Base-by-base conservation (phyloP, 1,140 invertebrate species). In the Tetranychus urticae region DNA sequence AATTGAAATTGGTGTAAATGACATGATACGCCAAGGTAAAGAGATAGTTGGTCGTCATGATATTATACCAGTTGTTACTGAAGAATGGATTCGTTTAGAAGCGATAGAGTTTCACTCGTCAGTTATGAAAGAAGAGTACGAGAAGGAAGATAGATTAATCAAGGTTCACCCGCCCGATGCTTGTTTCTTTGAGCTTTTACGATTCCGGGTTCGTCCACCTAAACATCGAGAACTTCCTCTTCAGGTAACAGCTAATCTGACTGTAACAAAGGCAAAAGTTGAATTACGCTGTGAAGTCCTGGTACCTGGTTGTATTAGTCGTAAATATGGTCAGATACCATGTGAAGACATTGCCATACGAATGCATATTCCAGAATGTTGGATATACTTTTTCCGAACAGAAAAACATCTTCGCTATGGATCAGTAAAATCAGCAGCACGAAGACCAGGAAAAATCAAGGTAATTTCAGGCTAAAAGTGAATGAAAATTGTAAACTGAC, bases 31-130 rank as follows among this genome's bases (percentile, higher is more conserved):
- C 8, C 89, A 97, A 75, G 96, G 96, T 8, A 90, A 90, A 75
- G 96, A 99, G 78, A 90, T 99, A 14, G 96, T 99, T 0, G 91
- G 96, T 0, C 77, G 96, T 23, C 90, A 97, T 72, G 96, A 99
- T 73, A 99, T 99, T 69, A 93, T 99, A 68, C 94, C 94, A 8
- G 92, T 98, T 39, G 88, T 90, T 61, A 98, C 96, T 0, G 96
- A 99, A 74, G 90, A 98, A 74, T 99, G 96, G 96, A 98, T 99
- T 67, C 80, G 88, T 52, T 78, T 97, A 5, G 92, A 99, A 75
- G 80, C 83, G 34, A 80, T 88, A 0, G 90, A 97, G 71, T 96
- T 98, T 71, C 92, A 97, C 74, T 82, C 82, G 46, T 89, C 86
- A 70, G 85, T 99, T 8, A 84, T 94, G 69, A 82, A 84, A 66